phyloP scores from a whole-genome alignment of 2,797 vertebrate species.

The Myiotriccus ornatus region DNA sequence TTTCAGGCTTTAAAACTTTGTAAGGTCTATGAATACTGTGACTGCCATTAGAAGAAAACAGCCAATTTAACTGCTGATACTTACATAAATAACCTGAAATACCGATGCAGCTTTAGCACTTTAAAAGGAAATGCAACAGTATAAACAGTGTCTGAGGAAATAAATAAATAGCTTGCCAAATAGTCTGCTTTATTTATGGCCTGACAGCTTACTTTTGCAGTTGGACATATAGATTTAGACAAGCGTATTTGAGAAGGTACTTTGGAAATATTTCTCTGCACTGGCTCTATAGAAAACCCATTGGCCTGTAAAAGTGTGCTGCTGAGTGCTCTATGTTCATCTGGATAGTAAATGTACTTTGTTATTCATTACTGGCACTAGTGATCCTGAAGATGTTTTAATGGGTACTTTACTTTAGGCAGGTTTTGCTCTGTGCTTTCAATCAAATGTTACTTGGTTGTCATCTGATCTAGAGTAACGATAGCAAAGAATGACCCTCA shows the following conservation, averaged over 20 bases:
- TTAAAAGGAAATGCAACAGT: neutral
- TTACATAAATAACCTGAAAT: neutral
- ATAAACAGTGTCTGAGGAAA: neutral
- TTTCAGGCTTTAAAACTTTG: neutral
- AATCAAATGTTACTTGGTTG: neutral
- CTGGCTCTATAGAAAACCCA: constrained; percentile 62
- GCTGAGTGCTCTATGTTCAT: constrained; percentile 25
- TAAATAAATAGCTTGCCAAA: constrained; percentile 43
- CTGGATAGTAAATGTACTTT: constrained; percentile 40
- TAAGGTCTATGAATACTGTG: neutral
- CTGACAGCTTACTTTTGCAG: constrained; percentile 33
- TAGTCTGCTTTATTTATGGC: constrained; percentile 49
- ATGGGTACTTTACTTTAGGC: constrained; percentile 32
- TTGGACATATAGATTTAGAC: constrained; percentile 62
- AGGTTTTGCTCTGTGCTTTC: constrained; percentile 23
- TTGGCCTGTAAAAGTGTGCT: constrained; percentile 68
- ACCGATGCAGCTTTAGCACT: neutral
- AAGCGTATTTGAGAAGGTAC: constrained; percentile 59
- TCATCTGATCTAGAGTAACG: neutral
- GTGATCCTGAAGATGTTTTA: constrained; percentile 44
- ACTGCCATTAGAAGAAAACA: neutral
- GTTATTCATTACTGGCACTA: constrained; percentile 34
- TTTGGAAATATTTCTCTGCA: constrained; percentile 64
- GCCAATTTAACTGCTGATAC: neutral
- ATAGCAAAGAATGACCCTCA: constrained; percentile 13